phyloP scores from a whole-genome alignment of 2,888 invertebrate genomes.

The Rugalucina vietnamica region DNA sequence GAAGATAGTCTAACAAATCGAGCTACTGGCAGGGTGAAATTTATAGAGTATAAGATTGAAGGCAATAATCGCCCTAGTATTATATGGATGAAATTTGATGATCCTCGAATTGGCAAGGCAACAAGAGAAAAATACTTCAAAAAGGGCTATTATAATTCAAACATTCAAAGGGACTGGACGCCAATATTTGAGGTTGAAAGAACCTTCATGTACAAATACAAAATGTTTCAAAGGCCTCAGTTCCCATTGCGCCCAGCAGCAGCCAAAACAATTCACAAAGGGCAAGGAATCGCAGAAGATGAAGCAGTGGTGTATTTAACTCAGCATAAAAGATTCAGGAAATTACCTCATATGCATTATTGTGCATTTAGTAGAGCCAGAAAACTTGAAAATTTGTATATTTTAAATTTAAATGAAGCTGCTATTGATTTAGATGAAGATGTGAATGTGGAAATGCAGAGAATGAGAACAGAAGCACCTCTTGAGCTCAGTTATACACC shows the following conservation, averaged over 20 bases:
- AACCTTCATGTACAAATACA: constrained; percentile 28
- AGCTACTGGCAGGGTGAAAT: not conserved
- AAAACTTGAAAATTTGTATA: not conserved
- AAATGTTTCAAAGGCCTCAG: constrained; percentile 45
- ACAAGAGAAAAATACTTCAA: constrained; percentile 30
- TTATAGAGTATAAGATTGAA: constrained; percentile 9
- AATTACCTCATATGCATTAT: too few species aligned
- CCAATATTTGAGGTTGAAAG: constrained; percentile 49
- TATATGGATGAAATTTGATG: constrained; percentile 44
- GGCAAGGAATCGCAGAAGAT: constrained; percentile 30
- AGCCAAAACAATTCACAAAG: constrained; percentile 51
- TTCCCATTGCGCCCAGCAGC: constrained; percentile 49
- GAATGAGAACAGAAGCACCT: not conserved
- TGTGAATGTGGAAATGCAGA: constrained; percentile 12
- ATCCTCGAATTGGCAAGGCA: constrained; percentile 9
- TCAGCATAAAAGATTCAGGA: not conserved
- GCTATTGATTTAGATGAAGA: not conserved
- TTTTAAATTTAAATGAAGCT: not conserved
- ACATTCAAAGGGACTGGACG: constrained; percentile 25
- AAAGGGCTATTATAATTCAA: not conserved
- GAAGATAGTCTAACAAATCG: constrained; percentile 2
- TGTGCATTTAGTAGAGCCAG: not conserved
- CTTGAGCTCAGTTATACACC: constrained; percentile 25
- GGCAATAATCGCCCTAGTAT: constrained; percentile 22
- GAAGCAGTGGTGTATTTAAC: constrained; percentile 19